These are phyloP conservation scores for Drosophila flavopinicola DNA, from an alignment of 2,888 invertebrate genomes.

Conservation along the genomic window DNA sequence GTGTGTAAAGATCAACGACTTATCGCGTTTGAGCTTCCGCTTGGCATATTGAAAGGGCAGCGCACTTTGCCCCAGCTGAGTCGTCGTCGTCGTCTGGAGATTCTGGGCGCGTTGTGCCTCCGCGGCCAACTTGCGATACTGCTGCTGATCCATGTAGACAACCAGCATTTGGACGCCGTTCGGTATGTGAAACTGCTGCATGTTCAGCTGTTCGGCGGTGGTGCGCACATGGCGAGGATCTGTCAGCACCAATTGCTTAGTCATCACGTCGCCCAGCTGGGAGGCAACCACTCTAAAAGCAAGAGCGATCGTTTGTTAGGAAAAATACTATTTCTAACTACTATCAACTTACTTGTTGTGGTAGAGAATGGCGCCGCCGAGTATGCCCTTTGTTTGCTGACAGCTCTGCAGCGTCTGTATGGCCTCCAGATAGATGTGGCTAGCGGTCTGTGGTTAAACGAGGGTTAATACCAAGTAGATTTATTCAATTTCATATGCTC, in stretches of 20 bases:
- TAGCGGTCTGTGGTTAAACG: slow-evolving; percentile 88
- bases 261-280: slow-evolving; percentile 90
- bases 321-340: too few relatives aligned
- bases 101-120: slow-evolving; percentile 84
- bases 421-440: slow-evolving; percentile 93
- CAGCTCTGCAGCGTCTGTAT: slow-evolving; percentile 94
- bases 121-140: slow-evolving; percentile 86
- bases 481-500: slow-evolving; percentile 27
- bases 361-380: slow-evolving; percentile 94
- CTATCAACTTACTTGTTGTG: slow-evolving; percentile 91
- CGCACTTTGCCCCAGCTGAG: slow-evolving; percentile 73
- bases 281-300: slow-evolving; percentile 90
- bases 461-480: not conserved
- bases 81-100: slow-evolving; percentile 76
- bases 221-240: slow-evolving; percentile 94
- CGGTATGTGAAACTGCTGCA: slow-evolving; percentile 89
- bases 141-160: slow-evolving; percentile 89
- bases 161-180: slow-evolving; percentile 92
- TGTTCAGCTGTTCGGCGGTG: slow-evolving; percentile 88
- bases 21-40: slow-evolving; percentile 89
- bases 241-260: slow-evolving; percentile 91
- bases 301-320: too few relatives aligned
- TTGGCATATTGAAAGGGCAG: slow-evolving; percentile 82
- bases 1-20: slow-evolving; percentile 91
- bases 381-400: slow-evolving; percentile 90